Conservation (phyloP, 1,140 invertebrate genomes). For the Drosophila lowei region DNA sequence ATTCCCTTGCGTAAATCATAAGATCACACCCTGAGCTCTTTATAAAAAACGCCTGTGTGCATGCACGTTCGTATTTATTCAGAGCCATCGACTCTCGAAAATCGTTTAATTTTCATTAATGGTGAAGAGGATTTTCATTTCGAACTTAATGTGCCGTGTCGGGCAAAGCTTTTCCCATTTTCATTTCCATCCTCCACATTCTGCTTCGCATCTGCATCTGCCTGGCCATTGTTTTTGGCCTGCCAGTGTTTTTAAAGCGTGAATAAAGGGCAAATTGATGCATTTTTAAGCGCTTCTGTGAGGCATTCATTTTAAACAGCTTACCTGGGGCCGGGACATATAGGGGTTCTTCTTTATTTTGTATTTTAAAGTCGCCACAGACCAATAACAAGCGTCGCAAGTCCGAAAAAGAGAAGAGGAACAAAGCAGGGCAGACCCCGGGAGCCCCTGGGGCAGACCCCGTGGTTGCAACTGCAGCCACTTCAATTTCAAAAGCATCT, state of each 20-base stretch:
- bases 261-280: slow-evolving; percentile 63
- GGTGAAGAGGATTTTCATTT: slow-evolving; percentile 66
- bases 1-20: too few species aligned
- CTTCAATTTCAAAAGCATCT: slow-evolving; percentile 74
- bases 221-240: slow-evolving; percentile 55
- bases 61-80: too few species aligned
- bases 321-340: slow-evolving; percentile 52
- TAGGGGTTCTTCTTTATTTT: slow-evolving; percentile 53
- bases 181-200: slow-evolving; percentile 26
- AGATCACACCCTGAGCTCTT: too few species aligned
- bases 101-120: slow-evolving; percentile 78
- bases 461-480: slow-evolving; percentile 47
- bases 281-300: slow-evolving; percentile 71
- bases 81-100: slow-evolving; percentile 59
- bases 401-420: slow-evolving; percentile 1
- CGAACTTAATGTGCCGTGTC: slow-evolving; percentile 66
- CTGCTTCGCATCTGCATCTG: slow-evolving; percentile 34
- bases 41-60: too few species aligned
- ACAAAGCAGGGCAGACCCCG: slow-evolving; percentile 5
- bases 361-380: slow-evolving; percentile 45
- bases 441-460: slow-evolving; percentile 3
- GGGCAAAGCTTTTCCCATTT: slow-evolving; percentile 16
- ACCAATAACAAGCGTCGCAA: slow-evolving; percentile 10
- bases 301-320: slow-evolving; percentile 72
- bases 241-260: slow-evolving; percentile 21